These are phyloP conservation scores for Lochmaea capreae DNA, from an alignment of 2,888 invertebrate genomes.

Conservation along the genomic window DNA sequence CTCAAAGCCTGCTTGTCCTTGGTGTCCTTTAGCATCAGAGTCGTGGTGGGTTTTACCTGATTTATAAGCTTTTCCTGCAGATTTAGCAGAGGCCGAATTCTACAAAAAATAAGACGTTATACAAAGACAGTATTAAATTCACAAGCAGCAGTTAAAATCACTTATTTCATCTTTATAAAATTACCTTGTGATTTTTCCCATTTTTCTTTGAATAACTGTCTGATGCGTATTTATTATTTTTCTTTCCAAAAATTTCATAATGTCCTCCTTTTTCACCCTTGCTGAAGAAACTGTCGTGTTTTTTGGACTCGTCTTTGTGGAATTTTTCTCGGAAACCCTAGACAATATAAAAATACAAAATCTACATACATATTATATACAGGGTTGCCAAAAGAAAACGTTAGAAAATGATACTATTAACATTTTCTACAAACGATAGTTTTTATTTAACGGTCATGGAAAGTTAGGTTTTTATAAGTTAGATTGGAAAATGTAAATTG, in stretches of 20 bases:
- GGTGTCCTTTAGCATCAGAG: constrained; percentile 58
- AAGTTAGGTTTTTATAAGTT: too few species aligned
- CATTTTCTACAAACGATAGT: too few species aligned
- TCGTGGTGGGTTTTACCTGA: constrained; percentile 57
- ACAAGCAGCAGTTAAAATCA: not conserved
- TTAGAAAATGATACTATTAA: too few species aligned
- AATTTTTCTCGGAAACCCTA: constrained; percentile 66
- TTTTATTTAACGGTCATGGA: too few species aligned
- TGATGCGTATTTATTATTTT: constrained; percentile 58
- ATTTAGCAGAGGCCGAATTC: constrained; percentile 55
- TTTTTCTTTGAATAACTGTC: constrained; percentile 46
- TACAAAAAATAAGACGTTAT: constrained; percentile 35
- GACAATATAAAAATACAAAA: constrained; percentile 26
- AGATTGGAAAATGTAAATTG: too few species aligned
- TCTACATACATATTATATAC: not conserved
- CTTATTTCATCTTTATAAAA: not conserved
- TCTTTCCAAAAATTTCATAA: constrained; percentile 61
- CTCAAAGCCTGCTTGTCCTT: constrained; percentile 55
- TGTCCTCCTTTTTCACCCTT: constrained; percentile 63
- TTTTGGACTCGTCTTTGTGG: constrained; percentile 65
- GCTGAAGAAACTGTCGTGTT: constrained; percentile 65
- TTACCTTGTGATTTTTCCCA: constrained; percentile 52
- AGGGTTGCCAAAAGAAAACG: too few species aligned
- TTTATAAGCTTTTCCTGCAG: constrained; percentile 58
- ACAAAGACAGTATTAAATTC: not conserved